phyloP scores from a whole-genome alignment of 1,140 invertebrate genomes.

The Zaprionus africanus region DNA sequence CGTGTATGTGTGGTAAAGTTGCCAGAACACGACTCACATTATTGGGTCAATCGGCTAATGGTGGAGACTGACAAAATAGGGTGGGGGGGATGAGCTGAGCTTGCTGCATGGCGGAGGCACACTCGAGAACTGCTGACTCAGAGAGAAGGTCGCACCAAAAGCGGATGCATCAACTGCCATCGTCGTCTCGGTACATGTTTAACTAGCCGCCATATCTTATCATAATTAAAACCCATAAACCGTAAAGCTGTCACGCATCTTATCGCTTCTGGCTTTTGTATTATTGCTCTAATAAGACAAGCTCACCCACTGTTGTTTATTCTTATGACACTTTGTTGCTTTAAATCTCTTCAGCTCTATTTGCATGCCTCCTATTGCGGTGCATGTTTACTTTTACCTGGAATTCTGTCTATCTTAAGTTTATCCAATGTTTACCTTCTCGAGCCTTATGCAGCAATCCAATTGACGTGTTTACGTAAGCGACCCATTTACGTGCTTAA shows the following conservation, averaged over 20 bases:
- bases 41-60: conserved; percentile 38
- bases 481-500: conserved; percentile 38
- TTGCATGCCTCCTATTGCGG: conserved; percentile 26
- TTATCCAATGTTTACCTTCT: conserved; percentile 36
- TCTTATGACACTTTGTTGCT: conserved; percentile 31
- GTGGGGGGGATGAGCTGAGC: not conserved
- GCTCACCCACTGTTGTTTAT: conserved; percentile 37
- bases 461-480: conserved; percentile 56
- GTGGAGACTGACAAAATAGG: not conserved
- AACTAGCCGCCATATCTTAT: conserved; percentile 26
- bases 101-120: not conserved
- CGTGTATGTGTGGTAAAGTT: conserved; percentile 2
- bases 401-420: conserved; percentile 29
- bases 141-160: conserved; percentile 26
- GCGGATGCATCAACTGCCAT: conserved; percentile 18
- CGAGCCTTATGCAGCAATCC: conserved; percentile 44
- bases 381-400: conserved; percentile 35
- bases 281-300: conserved; percentile 28
- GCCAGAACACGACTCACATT: conserved; percentile 27
- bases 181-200: conserved; percentile 22
- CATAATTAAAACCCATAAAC: conserved; percentile 32
- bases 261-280: conserved; percentile 34
- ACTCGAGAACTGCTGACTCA: conserved; percentile 16
- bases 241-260: conserved; percentile 33
- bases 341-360: conserved; percentile 44